Conservation (phyloP, 2,113 vertebrate species). For the Ascaphus truei region DNA sequence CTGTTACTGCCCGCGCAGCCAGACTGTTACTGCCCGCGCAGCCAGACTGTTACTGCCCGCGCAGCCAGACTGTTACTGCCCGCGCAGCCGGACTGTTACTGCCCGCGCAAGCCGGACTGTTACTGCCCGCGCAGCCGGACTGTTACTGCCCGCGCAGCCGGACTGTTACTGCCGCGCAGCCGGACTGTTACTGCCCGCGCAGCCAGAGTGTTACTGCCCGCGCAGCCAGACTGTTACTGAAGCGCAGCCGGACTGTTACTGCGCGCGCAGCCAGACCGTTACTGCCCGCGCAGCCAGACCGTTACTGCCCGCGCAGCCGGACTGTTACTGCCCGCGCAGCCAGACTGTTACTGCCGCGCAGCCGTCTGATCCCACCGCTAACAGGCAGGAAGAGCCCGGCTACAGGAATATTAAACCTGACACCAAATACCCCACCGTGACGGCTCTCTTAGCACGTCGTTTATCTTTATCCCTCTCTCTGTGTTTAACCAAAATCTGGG, state of each 20-base stretch:
- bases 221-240: too few species aligned
- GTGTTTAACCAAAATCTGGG: neutral
- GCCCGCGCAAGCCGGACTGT: too few species aligned
- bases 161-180: too few species aligned
- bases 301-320: neutral
- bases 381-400: neutral
- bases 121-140: neutral
- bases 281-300: neutral
- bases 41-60: neutral
- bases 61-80: neutral
- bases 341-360: neutral
- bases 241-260: too few species aligned
- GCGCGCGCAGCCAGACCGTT: neutral
- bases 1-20: neutral
- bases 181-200: neutral
- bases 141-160: neutral
- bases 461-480: neutral
- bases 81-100: neutral
- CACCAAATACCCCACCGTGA: neutral
- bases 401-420: slow-evolving; percentile 1
- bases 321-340: neutral
- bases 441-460: slow-evolving; percentile 7
- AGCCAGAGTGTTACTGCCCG: neutral
- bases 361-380: neutral
- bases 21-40: neutral